phyloP scores from a whole-genome alignment of 1,140 invertebrate genomes.

The Panagrolaimus sp. region DNA sequence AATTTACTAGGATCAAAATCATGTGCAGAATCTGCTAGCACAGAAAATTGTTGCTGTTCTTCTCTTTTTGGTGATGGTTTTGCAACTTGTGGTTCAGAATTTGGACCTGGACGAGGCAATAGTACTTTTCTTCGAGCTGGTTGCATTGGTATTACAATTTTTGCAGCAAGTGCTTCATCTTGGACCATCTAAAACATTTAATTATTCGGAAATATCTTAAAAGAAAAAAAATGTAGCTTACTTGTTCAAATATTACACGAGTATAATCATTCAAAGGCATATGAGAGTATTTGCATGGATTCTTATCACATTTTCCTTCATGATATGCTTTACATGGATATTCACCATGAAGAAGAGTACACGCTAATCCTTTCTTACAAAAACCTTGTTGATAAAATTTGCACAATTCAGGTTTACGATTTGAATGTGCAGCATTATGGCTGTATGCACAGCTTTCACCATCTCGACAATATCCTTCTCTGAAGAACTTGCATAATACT shows the following conservation, averaged over 20 bases:
- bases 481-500: constrained; percentile 58
- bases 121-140: neutral
- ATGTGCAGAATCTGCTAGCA: too few relatives aligned
- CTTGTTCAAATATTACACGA: constrained; percentile 50
- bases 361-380: constrained; percentile 50
- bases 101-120: neutral
- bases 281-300: constrained; percentile 53
- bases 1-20: too few relatives aligned
- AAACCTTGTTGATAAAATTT: constrained; percentile 52
- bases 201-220: neutral
- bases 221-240: constrained; percentile 24
- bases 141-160: neutral
- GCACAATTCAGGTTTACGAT: constrained; percentile 48
- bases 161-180: neutral
- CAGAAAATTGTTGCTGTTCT: too few relatives aligned
- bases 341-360: constrained; percentile 55
- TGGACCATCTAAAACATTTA: neutral
- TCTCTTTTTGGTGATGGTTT: too few relatives aligned
- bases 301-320: constrained; percentile 50
- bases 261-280: constrained; percentile 51
- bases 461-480: constrained; percentile 57
- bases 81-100: neutral
- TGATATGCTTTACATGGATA: constrained; percentile 56
- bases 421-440: constrained; percentile 49
- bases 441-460: constrained; percentile 52